phyloP scores from a whole-genome alignment of 2,113 vertebrate species.

The Globicephala melas region DNA sequence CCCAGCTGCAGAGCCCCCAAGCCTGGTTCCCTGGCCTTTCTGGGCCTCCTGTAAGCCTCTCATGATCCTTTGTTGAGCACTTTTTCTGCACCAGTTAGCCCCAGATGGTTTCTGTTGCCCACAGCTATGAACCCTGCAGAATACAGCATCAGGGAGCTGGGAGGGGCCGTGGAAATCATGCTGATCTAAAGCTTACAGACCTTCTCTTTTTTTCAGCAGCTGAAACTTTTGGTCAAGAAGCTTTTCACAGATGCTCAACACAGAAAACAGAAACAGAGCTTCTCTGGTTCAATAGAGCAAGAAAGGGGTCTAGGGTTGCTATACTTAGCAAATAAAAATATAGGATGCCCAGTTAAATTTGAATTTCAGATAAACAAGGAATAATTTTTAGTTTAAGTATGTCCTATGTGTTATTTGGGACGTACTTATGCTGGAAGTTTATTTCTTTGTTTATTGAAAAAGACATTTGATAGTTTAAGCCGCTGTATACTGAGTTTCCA shows the following conservation, averaged over 20 bases:
- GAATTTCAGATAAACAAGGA: background rate
- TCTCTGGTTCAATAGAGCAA: background rate
- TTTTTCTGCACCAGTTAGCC: background rate
- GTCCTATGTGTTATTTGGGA: background rate
- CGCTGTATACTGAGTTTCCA: rapidly evolving
- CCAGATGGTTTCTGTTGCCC: background rate
- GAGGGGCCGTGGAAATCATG: background rate
- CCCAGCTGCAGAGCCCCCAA: background rate
- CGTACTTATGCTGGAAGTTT: background rate
- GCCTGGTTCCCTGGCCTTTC: background rate
- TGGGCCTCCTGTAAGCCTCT: background rate
- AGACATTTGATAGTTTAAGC: background rate
- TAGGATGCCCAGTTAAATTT: background rate
- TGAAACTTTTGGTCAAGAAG: background rate
- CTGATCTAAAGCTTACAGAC: background rate
- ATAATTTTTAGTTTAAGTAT: background rate
- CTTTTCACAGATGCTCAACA: background rate
- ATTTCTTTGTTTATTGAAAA: background rate
- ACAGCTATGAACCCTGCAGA: too few relatives aligned
- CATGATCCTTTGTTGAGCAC: background rate
- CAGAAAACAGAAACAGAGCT: background rate
- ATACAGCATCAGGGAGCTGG: background rate
- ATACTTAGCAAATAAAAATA: background rate
- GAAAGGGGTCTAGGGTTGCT: background rate
- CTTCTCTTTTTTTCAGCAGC: background rate